Evolutionary conservation across 2,888 invertebrate species (phyloP).

Genomic region (Cheilosia urbana): DNA sequence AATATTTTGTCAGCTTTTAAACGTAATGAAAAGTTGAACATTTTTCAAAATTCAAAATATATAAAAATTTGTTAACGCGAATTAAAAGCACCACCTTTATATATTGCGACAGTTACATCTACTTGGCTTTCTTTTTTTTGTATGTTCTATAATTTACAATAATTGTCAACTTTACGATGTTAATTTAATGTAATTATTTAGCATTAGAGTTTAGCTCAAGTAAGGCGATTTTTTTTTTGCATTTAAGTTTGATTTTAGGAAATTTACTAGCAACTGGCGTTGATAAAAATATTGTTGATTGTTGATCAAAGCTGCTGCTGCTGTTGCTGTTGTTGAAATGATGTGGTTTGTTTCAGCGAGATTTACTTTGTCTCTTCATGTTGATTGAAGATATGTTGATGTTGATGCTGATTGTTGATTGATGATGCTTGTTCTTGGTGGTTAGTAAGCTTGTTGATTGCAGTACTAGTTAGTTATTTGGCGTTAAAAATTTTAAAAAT

Average conservation of each 20-base stretch:
- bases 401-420: constrained; percentile 30
- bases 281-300: constrained; percentile 30
- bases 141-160: neutral
- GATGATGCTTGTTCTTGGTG: constrained; percentile 26
- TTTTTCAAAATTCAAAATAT: neutral
- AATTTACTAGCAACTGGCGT: neutral
- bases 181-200: neutral
- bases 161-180: neutral
- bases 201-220: neutral
- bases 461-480: constrained; percentile 3
- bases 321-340: neutral
- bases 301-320: constrained; percentile 1
- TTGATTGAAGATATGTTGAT: constrained; percentile 49
- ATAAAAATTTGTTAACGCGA: neutral
- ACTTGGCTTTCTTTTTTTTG: neutral
- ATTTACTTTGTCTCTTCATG: neutral
- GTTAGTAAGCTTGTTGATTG: constrained; percentile 2
- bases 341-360: too few relatives aligned
- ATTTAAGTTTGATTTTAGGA: neutral
- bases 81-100: neutral
- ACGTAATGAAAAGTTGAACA: neutral
- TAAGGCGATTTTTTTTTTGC: neutral
- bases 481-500: constrained; percentile 11
- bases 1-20: constrained; percentile 53
- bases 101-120: too few relatives aligned